phyloP scores from a whole-genome alignment of 2,888 invertebrate genomes.

The Apocheima hispidaria region DNA sequence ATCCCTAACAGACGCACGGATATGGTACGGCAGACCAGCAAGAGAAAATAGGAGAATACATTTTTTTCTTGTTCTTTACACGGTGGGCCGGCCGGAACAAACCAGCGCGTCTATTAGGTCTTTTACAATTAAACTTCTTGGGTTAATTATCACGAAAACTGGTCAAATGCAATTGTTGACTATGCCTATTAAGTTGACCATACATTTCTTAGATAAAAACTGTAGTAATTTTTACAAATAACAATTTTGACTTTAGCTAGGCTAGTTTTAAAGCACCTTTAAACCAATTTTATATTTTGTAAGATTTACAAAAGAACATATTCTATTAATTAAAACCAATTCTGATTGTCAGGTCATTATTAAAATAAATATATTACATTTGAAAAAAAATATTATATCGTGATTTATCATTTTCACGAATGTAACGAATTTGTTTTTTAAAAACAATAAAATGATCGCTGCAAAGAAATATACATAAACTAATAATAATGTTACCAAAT shows the following conservation, averaged over 20 bases:
- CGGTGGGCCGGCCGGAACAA: no score
- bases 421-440: constrained; percentile 11
- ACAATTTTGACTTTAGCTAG: constrained; percentile 1
- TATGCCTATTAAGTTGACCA: background rate
- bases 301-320: background rate
- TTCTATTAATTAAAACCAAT: background rate
- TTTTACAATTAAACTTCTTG: no score
- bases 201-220: background rate
- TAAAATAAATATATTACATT: background rate
- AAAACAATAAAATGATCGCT: constrained; percentile 19
- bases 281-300: constrained; percentile 1
- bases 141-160: no score
- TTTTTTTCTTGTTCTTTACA: no score
- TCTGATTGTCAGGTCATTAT: background rate
- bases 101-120: no score
- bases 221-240: background rate
- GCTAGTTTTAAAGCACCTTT: constrained; percentile 8
- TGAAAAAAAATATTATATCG: background rate
- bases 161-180: background rate
- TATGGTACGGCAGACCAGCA: no score
- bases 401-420: background rate
- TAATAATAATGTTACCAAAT: background rate
- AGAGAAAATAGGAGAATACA: no score
- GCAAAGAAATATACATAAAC: background rate
- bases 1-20: no score